Base-by-base conservation (phyloP, 2,113 vertebrate species). In the Trichechus manatus region DNA sequence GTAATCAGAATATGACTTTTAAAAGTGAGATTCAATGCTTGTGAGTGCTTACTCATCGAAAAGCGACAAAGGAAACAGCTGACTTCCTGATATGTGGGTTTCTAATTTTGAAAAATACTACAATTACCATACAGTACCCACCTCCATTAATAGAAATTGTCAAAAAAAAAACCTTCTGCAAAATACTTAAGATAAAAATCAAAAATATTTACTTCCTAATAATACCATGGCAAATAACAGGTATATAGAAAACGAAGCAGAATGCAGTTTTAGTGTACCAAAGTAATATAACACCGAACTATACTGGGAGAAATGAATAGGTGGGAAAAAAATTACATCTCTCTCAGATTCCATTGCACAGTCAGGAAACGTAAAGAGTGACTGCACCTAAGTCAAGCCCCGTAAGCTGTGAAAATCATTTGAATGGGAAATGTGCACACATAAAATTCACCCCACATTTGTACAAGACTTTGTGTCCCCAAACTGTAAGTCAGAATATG, bases 341-440 rank as follows among this genome's bases (percentile, higher is more conserved):
- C 66, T 84, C 74, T 96, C 31, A 68, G 79, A 94, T 92, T 33
- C 56, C 79, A 89, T 97, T 98, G 92, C 66, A 88, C 68, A 97
- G 23, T 20, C 75, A 19, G 91, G 83, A 95, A 97, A 97, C 14
- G 4, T 90, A 91, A 97, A 94, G 89, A 96, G 80, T 91, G 91
- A 93, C 84, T 84, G 70, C 36, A 89, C 82, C 95, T 94, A 95
- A 72, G 78, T 61, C 20, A 0, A 8, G 11, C 11, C 88, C 53
- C 75, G 56, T 59, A 59, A 97, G 61, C 20, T 97, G 87, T 87
- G n/a, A 96, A 98, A 98, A 94, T 88, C 90, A 95, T 98, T 96
- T 96, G 90, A 96, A 80, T 83, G 70, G 84, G 93, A 98, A 98
- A 97, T 96, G 44, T 79, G 6, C 19, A 87, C 29, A 44, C 5